Evolutionary conservation across 2,888 invertebrate genomes (phyloP), one percentile per base, ranked within the genome.

Genomic region (Dynastes hyllus): DNA sequence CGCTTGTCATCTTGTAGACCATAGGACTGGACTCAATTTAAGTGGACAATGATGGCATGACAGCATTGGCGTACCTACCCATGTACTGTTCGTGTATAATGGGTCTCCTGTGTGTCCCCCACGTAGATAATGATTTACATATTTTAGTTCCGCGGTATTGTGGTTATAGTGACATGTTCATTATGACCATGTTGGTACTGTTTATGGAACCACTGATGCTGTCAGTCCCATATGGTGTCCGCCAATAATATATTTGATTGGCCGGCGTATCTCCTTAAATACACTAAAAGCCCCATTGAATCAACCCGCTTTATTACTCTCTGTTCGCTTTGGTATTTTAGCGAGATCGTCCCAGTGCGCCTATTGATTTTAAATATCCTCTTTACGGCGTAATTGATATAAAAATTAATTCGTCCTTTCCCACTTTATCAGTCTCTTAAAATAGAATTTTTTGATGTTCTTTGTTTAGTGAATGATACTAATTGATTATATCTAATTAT

Each of bases 111-210:
- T 55, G 66, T 73, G 67, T 78, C 22, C 77, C 53, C 22, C 53
- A 50, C 69, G 76, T 55, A 76, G 70, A 79, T 63, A 63, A 71
- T 76, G 81, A 85, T 85, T 86, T 86, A 84, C 85, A 85, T 85
- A 85, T 83, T 84, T 81, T 83, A 82, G 83, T 67, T 84, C 84
- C 81, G 83, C 73, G 61, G 81, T 82, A 85, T 85, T 85, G 84
- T 85, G 82, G 79, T 76, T 16, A 78, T 83, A 81, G 83, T 85
- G 85, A 86, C 85, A 84, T 84, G 85, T 86, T 86, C 85, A 86
- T 86, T 86, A 85, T 85, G 85, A 83, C 85, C 84, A 85, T 85
- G 84, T 85, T 84, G 67, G 83, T 82, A 80, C 81, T 79, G 78
- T 76, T 83, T 80, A 78, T 69, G 27, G 69, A 16, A 69, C 69